These are phyloP conservation scores for Eremobia ochroleuca DNA, from an alignment of 2,888 invertebrate genomes.

Conservation along the genomic window DNA sequence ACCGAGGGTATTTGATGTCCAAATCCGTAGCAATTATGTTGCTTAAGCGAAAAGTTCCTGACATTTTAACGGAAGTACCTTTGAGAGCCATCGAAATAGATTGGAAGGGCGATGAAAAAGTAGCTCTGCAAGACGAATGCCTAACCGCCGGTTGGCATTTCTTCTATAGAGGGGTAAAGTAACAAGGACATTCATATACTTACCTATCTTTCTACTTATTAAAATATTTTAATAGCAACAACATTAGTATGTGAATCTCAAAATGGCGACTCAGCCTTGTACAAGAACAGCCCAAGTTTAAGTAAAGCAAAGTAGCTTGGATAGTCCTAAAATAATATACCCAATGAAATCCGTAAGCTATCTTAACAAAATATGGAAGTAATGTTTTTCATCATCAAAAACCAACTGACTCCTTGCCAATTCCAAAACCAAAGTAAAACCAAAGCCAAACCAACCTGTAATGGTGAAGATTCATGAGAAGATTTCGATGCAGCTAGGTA, in stretches of 20 bases:
- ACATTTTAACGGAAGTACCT: constrained; percentile 80
- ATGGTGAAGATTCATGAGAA: neutral
- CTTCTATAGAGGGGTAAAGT: constrained; percentile 78
- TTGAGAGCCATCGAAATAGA: constrained; percentile 76
- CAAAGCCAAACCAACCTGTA: neutral
- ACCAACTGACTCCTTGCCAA: neutral
- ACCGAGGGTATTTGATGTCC: constrained; percentile 78
- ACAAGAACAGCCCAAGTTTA: neutral
- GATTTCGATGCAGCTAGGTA: neutral
- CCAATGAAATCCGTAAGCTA: neutral
- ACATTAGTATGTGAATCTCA: neutral
- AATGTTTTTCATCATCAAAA: neutral
- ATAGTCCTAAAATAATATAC: neutral
- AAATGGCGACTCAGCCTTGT: neutral
- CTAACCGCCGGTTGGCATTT: constrained; percentile 85
- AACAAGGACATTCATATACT: neutral
- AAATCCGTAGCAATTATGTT: constrained; percentile 79
- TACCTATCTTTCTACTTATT: neutral
- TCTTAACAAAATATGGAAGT: neutral
- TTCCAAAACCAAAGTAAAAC: neutral
- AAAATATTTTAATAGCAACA: neutral
- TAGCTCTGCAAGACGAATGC: constrained; percentile 82
- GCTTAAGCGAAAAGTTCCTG: constrained; percentile 79
- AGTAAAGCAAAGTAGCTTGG: neutral
- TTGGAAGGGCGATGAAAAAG: constrained; percentile 72